A percentile compares a stretch with the other conserved stretches of the same genome.
Conservation (phyloP, 2,797 vertebrate species). For the Micropoecilia bifurca region DNA sequence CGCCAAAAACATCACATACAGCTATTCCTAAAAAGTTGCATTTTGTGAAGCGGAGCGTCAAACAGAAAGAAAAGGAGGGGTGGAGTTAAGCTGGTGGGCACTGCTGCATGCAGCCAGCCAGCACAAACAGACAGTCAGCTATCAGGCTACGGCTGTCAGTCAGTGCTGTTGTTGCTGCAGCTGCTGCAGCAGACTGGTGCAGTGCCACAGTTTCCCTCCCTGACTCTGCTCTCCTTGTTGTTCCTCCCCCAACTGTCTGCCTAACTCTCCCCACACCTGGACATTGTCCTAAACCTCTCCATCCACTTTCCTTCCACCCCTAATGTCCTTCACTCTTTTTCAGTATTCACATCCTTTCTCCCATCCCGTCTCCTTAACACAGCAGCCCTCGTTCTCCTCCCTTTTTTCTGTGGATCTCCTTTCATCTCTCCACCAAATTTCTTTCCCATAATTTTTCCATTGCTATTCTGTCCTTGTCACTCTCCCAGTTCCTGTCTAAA, state of each 20-base stretch:
- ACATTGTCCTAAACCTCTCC: slow-evolving; percentile 21
- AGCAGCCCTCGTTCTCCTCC: not conserved
- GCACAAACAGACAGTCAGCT: slow-evolving; percentile 44
- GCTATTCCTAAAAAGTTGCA: slow-evolving; percentile 12
- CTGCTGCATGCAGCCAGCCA: slow-evolving; percentile 58
- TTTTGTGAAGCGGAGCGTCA: slow-evolving; percentile 55
- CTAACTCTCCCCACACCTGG: slow-evolving; percentile 18
- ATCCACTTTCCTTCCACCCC: not conserved
- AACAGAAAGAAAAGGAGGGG: slow-evolving; percentile 18
- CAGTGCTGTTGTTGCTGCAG: slow-evolving; percentile 54
- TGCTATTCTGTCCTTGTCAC: slow-evolving; percentile 37
- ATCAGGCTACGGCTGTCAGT: slow-evolving; percentile 37
- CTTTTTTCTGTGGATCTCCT: slow-evolving; percentile 23
- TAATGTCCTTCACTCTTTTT: not conserved
- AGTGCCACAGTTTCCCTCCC: slow-evolving; percentile 57
- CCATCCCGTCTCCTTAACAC: not conserved
- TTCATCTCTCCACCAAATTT: slow-evolving; percentile 26
- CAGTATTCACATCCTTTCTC: slow-evolving; percentile 15
- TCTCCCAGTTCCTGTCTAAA: slow-evolving; percentile 20
- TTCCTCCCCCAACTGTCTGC: slow-evolving; percentile 6
- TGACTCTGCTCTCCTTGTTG: slow-evolving; percentile 22
- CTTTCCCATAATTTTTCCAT: slow-evolving; percentile 27
- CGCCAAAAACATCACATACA: slow-evolving; percentile 13
- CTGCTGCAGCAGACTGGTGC: slow-evolving; percentile 70
- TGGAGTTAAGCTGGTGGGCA: slow-evolving; percentile 57